Percentiles rank a stretch among this genome's conserved stretches.
Evolutionary conservation across 2,113 vertebrate genomes (phyloP).

Genomic region (Synodontis membranacea): DNA sequence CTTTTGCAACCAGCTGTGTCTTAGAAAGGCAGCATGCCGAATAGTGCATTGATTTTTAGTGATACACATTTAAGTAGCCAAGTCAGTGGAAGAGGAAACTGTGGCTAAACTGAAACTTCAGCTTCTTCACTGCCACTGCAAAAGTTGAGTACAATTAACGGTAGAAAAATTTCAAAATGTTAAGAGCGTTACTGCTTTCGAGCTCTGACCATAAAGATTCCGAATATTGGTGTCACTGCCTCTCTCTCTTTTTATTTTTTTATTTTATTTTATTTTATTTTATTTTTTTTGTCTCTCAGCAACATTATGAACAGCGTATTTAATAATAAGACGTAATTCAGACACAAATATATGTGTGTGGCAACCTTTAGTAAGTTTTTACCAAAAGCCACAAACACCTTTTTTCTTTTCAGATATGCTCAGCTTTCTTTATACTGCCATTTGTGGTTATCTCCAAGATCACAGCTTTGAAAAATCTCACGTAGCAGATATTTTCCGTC

Average conservation of each 20-base stretch:
- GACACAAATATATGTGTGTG: neutral
- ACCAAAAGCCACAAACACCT: neutral
- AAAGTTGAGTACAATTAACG: neutral
- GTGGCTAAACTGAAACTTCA: conserved; percentile 20
- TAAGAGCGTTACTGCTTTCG: neutral
- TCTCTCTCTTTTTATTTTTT: too few species aligned
- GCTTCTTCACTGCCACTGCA: neutral
- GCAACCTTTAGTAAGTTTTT: neutral
- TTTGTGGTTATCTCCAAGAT: neutral
- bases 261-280: too few species aligned
- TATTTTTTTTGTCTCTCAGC: neutral
- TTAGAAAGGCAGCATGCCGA: neutral
- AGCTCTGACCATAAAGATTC: neutral
- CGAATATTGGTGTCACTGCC: neutral
- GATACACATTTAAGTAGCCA: too few species aligned
- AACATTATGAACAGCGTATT: neutral
- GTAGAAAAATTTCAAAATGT: neutral
- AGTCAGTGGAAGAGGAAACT: neutral
- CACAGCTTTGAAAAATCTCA: conserved; percentile 6
- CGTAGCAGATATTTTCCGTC: neutral
- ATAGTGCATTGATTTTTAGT: neutral
- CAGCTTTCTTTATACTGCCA: neutral
- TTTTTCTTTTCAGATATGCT: neutral
- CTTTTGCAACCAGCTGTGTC: neutral
- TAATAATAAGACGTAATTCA: neutral